Conservation (phyloP, 2,888 invertebrate genomes). For the Polydrusus tereticollis region DNA sequence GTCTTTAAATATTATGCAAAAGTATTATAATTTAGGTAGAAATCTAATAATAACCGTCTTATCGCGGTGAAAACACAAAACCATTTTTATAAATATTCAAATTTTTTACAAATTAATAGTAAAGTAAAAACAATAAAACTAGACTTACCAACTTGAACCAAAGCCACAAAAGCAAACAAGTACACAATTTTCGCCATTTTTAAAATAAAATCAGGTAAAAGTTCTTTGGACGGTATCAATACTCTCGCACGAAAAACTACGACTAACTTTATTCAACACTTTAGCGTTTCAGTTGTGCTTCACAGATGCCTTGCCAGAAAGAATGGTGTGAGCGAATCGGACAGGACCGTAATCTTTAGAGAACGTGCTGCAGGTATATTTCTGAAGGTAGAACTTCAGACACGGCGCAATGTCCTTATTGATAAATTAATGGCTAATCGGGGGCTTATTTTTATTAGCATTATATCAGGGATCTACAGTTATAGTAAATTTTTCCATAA, state of each 20-base stretch:
- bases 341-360: constrained; percentile 2
- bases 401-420: no score
- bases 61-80: no score
- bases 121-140: background rate
- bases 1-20: no score
- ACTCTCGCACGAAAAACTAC: background rate
- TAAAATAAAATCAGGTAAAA: background rate
- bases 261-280: background rate
- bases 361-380: no score
- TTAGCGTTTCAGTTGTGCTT: background rate
- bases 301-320: background rate
- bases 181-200: constrained; percentile 34
- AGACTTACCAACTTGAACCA: constrained; percentile 35
- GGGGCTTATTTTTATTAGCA: no score
- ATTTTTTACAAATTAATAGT: background rate
- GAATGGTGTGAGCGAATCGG: background rate
- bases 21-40: no score
- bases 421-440: no score
- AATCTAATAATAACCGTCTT: no score
- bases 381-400: no score
- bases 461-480: no score
- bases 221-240: background rate
- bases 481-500: no score
- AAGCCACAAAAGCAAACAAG: constrained; percentile 23
- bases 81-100: no score